A percentile compares a stretch with the other conserved stretches of the same genome.
Evolutionary conservation across 2,113 vertebrate genomes (phyloP).

Genomic region (Eptesicus fuscus): DNA sequence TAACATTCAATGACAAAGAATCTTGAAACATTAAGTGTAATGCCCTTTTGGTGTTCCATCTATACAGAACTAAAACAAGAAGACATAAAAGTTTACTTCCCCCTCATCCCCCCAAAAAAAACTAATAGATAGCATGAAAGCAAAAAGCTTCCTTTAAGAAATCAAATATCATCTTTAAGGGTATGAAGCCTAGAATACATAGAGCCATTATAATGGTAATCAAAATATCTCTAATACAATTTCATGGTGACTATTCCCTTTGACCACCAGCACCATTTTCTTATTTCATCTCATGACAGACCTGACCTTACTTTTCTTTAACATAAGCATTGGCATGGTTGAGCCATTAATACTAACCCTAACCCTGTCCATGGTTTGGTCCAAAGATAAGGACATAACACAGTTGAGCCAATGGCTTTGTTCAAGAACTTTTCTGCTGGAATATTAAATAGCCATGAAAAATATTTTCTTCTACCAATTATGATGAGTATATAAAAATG

Average conservation of each 20-base stretch:
- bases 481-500: not conserved
- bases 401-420: not conserved
- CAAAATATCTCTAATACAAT: not conserved
- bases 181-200: not conserved
- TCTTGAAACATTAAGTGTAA: not conserved
- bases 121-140: not conserved
- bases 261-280: not conserved
- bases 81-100: not conserved
- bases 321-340: not conserved
- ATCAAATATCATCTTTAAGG: not conserved
- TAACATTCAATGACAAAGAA: not conserved
- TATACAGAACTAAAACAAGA: not conserved
- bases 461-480: not conserved
- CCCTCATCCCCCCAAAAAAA: not conserved
- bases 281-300: not conserved
- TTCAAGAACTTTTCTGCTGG: not conserved
- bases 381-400: not conserved
- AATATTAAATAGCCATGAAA: not conserved
- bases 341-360: not conserved
- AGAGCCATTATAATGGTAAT: not conserved
- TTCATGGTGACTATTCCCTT: not conserved
- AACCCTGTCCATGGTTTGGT: not conserved
- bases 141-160: not conserved
- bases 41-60: not conserved
- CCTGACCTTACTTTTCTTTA: not conserved